These are phyloP conservation scores for Eubasilissa regina DNA, from an alignment of 1,140 invertebrate genomes.

Conservation along the genomic window DNA sequence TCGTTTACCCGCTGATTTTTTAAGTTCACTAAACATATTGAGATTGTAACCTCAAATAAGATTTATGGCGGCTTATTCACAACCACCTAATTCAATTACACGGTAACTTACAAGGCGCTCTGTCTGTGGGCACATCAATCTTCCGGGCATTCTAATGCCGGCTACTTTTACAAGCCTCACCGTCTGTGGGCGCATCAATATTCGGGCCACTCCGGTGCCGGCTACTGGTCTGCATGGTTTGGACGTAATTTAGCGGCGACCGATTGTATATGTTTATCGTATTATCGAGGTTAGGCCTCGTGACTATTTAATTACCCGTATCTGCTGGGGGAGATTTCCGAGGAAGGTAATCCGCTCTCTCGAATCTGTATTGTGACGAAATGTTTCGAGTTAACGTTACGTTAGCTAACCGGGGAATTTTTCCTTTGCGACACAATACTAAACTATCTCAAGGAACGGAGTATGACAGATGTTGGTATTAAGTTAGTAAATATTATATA, in stretches of 20 bases:
- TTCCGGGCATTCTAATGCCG: constrained; percentile 17
- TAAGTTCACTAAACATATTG: too few relatives aligned
- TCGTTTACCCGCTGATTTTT: too few relatives aligned
- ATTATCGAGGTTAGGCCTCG: constrained; percentile 48
- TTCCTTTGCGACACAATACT: too few relatives aligned
- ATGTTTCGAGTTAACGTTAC: too few relatives aligned
- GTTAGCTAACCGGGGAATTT: too few relatives aligned
- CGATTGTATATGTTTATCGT: constrained; percentile 52
- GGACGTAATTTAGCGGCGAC: constrained; percentile 36
- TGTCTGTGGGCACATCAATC: constrained; percentile 4
- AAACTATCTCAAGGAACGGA: too few relatives aligned
- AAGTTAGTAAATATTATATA: too few relatives aligned
- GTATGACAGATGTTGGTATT: too few relatives aligned
- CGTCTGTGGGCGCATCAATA: background rate
- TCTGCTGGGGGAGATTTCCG: constrained; percentile 4
- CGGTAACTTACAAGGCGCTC: constrained; percentile 23
- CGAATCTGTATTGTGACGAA: too few relatives aligned
- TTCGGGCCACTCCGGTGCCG: constrained; percentile 11
- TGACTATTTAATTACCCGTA: constrained; percentile 50
- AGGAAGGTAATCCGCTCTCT: too few relatives aligned
- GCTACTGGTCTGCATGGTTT: constrained; percentile 14
- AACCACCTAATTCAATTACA: constrained; percentile 32
- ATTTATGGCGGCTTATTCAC: constrained; percentile 26
- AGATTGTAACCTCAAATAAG: background rate
- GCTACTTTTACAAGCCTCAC: constrained; percentile 20